Conservation (phyloP, 2,888 invertebrate genomes). For the Leptinotarsa haldemani region DNA sequence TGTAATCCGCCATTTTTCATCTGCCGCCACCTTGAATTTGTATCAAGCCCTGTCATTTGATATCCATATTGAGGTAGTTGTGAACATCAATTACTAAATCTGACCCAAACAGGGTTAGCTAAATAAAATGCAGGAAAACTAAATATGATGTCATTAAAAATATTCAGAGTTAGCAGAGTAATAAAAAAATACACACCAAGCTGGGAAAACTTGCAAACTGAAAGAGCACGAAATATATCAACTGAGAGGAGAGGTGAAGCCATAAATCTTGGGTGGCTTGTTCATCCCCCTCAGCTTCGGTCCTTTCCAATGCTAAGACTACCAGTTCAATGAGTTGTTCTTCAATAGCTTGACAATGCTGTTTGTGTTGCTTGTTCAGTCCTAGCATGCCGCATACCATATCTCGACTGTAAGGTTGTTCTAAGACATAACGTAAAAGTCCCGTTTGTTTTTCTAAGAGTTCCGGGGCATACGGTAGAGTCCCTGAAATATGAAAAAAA, state of each 20-base stretch:
- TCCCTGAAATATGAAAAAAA: conserved; percentile 61
- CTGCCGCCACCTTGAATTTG: too few species aligned
- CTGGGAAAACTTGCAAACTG: conserved; percentile 94
- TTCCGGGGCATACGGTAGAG: conserved; percentile 90
- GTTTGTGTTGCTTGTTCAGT: conserved; percentile 85
- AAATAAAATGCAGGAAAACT: too few species aligned
- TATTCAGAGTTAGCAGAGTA: neutral
- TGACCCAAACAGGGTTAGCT: too few species aligned
- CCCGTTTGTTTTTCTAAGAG: conserved; percentile 89
- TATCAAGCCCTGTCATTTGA: too few species aligned
- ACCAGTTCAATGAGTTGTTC: conserved; percentile 93
- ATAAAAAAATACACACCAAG: conserved; percentile 68
- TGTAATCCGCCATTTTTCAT: too few species aligned
- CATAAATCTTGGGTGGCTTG: conserved; percentile 85
- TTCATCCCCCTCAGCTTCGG: conserved; percentile 74
- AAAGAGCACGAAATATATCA: conserved; percentile 94
- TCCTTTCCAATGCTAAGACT: conserved; percentile 91
- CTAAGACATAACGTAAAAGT: conserved; percentile 88
- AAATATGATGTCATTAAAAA: too few species aligned
- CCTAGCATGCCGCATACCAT: conserved; percentile 97
- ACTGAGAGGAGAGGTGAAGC: conserved; percentile 93
- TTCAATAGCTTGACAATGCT: conserved; percentile 84
- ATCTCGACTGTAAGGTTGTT: conserved; percentile 95
- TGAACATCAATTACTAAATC: too few species aligned
- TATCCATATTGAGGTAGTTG: too few species aligned